Evolutionary conservation across 2,113 vertebrate genomes (phyloP).

Genomic region (Columba livia): DNA sequence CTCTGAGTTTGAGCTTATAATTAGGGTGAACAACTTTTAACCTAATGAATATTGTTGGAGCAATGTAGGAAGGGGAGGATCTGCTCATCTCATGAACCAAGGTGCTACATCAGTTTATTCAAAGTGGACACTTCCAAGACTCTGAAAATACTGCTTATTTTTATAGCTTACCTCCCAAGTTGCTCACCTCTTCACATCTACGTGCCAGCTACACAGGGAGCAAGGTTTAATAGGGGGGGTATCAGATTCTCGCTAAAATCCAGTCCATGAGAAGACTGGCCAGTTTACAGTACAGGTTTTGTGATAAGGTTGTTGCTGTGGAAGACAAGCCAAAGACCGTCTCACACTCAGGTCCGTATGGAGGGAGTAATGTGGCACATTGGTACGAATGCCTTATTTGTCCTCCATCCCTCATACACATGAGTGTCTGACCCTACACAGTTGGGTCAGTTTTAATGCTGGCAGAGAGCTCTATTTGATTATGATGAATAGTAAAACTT

Average conservation of each 20-base stretch:
- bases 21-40: background rate
- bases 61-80: background rate
- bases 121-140: background rate
- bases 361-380: background rate
- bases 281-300: background rate
- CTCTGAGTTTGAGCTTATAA: background rate
- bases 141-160: background rate
- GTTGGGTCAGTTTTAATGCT: background rate
- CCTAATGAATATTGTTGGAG: background rate
- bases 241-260: background rate
- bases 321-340: background rate
- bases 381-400: background rate
- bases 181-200: background rate
- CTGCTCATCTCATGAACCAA: background rate
- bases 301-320: background rate
- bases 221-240: fast-evolving
- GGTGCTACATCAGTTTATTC: background rate
- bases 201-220: background rate
- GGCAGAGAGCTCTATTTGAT: background rate
- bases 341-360: background rate
- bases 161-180: background rate
- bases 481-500: background rate
- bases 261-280: background rate
- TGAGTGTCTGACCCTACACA: background rate
- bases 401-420: fast-evolving